Evolutionary conservation across 2,888 invertebrate species (phyloP), one percentile per base, ranked within the genome.

Genomic region (Aricia artaxerxes): DNA sequence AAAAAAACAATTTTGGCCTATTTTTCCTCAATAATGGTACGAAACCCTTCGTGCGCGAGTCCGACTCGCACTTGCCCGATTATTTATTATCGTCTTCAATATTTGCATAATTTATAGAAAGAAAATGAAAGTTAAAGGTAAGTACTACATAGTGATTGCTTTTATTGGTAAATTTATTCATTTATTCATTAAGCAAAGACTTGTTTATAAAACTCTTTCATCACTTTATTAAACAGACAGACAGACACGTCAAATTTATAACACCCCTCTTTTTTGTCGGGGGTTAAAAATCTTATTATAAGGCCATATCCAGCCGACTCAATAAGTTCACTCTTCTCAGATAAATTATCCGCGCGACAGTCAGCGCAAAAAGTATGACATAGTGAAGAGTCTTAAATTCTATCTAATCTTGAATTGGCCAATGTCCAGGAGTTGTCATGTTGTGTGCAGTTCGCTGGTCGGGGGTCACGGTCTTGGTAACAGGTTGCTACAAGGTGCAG

Each of bases 401-500:
- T 16, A 35, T 76, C 76, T 76, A 76, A 76, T 57, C 57, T 76
- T 13, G 57, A 24, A 76, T 57, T 76, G 76, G 76, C 76, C 11
- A 35, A 5, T 53, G 35, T 76, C 76, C 76, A 76, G 35, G 16
- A 57, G 31, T 11, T 76, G 53, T 76, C 35, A 24, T 57, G 49
- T 76, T 53, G 76, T 76, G 57, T 57, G 53, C 16, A 35, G 76
- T 76, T 57, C 57, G 53, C 76, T 76, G 76, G 76, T 57, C 16
- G 57, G 35, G 76, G 76, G 76, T 76, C 76, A 76, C 53, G 76
- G 76, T 53, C 49, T 76, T 76, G 49, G 76, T 76, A 76, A 76
- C 76, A 76, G 76, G 76, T 76, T 76, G 76, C 53, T 76, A 76
- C 49, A 49, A 24, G 75, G 53, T 31, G 7, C 57, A 76, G 57